Evolutionary conservation across 2,113 vertebrate species (phyloP), one percentile per base, ranked within the genome.

Genomic region (Paramisgurnus dabryanus): DNA sequence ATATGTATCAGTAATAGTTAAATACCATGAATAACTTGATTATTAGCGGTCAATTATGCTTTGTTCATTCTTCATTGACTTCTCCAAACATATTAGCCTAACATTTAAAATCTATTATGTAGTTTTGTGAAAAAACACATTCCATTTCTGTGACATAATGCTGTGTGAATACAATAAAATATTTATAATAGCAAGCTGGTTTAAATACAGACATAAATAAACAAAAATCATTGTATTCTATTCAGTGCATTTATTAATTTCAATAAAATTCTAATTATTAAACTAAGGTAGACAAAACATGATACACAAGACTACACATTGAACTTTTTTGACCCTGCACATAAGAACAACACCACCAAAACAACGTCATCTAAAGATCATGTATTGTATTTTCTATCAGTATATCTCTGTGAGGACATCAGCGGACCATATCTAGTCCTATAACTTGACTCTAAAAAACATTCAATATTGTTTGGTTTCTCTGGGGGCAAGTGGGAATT

Each of bases 311-410:
- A 53, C 50, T 53, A 53, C 50, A 34, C 58, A 17, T 6, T 75
- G 8, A 61, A 49, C 18, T 39, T 75, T 5, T 11, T 9, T 22
- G 10, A 49, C 11, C 1, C 7, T 17, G 22, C 12, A 49, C 43
- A 75, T 3, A 3, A 73, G 12, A 61, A 5, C 17, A 58, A 58
- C 4, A 58, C 4, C 45, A 55, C n/a, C 18, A 61, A 74, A 7
- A 74, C 5, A 7, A 55, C 4, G 15, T 12, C 12, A 0, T 13
- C 49, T 53, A 12, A 53, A 53, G 49, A 53, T 53, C 34, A 27
- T 17, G 18, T 73, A 50, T 50, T 64, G 73, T 11, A 39, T 64
- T 64, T 64, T 15, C 15, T 50, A 76, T 76, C 73, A 76, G 41
- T 34, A 5, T 4, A 3, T 74, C 17, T 45, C 18, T 57, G 34